Percentiles rank a stretch among this genome's conserved stretches.
Evolutionary conservation across 2,113 vertebrate genomes (phyloP).

Genomic region (Genyomyrus donnyi): DNA sequence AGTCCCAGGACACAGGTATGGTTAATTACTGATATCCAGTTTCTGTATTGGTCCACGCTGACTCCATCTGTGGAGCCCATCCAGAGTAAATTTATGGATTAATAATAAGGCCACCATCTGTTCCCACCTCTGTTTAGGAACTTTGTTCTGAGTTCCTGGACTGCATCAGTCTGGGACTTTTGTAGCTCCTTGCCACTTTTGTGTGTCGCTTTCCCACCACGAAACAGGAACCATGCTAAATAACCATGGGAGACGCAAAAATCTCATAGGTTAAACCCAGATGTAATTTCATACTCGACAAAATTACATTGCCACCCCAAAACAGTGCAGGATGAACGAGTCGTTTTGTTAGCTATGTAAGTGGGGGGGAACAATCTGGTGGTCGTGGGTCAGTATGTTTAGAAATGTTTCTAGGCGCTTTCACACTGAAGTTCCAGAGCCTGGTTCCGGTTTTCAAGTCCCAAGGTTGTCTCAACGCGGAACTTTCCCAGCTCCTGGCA

Average conservation of each 20-base stretch:
- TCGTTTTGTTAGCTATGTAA: too few species aligned
- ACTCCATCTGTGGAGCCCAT: background rate
- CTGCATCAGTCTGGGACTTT: background rate
- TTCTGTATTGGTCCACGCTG: background rate
- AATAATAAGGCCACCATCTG: background rate
- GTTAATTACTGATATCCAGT: background rate
- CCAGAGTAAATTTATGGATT: background rate
- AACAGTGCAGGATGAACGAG: background rate
- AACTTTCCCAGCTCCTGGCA: background rate
- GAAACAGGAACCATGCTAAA: background rate
- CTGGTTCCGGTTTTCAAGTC: background rate
- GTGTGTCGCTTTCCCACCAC: background rate
- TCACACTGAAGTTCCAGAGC: background rate
- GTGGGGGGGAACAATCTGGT: too few species aligned
- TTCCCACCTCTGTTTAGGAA: background rate
- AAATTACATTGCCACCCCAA: background rate
- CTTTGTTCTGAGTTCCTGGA: background rate
- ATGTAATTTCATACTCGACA: background rate
- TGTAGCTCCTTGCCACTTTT: background rate
- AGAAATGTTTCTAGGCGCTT: too few species aligned
- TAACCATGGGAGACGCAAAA: background rate
- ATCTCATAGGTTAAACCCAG: background rate
- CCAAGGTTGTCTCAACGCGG: background rate
- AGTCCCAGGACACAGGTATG: slow-evolving; percentile 41
- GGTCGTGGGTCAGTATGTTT: too few species aligned